Evolutionary conservation across 2,113 vertebrate genomes (phyloP).

Genomic region (Dolichotis patagonum): DNA sequence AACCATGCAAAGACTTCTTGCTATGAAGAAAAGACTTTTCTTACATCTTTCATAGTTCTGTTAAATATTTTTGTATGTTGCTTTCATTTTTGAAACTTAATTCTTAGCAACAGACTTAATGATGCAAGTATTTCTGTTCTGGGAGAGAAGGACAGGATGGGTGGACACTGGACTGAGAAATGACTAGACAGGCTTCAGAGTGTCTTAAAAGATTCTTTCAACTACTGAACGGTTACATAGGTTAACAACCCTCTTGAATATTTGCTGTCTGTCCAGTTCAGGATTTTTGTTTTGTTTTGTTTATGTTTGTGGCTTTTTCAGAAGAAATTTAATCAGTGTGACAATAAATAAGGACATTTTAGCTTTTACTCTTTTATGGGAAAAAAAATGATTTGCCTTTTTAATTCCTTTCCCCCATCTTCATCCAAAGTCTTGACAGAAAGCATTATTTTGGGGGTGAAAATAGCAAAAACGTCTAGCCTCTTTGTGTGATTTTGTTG

Average conservation of each 20-base stretch:
- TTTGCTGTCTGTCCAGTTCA: constrained; percentile 86
- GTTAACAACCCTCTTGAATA: constrained; percentile 84
- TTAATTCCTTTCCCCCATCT: constrained; percentile 71
- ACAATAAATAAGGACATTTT: constrained; percentile 63
- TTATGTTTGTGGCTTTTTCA: constrained; percentile 82
- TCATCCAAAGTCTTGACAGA: constrained; percentile 80
- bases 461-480: constrained; percentile 82
- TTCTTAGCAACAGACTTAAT: constrained; percentile 77
- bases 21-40: constrained; percentile 74
- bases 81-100: constrained; percentile 84
- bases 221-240: constrained; percentile 87
- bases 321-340: constrained; percentile 84
- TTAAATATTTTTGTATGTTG: constrained; percentile 88
- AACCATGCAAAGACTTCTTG: constrained; percentile 72
- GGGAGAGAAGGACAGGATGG: constrained; percentile 68
- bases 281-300: constrained; percentile 79
- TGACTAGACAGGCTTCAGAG: constrained; percentile 73
- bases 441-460: constrained; percentile 82
- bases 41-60: constrained; percentile 81
- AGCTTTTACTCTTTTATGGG: constrained; percentile 84
- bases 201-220: constrained; percentile 84
- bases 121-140: constrained; percentile 75
- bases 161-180: constrained; percentile 64
- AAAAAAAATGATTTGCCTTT: constrained; percentile 80
- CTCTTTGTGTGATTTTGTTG: constrained; percentile 71